Percentiles rank a stretch among this genome's conserved stretches.
These are phyloP conservation scores for Monopterus albus DNA, from an alignment of 2,113 vertebrate genomes.

Conservation along the genomic window DNA sequence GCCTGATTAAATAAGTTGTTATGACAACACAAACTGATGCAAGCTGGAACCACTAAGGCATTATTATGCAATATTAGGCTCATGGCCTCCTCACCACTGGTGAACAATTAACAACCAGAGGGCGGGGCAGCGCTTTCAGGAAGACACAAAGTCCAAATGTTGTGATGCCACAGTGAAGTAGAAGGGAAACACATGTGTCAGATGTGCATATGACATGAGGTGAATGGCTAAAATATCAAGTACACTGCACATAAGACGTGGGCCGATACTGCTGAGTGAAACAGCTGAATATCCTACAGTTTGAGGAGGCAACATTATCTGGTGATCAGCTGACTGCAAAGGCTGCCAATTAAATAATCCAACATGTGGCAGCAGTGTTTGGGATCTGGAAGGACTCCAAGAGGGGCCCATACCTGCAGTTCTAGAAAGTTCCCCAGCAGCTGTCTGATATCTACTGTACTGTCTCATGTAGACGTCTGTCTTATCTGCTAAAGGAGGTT, in stretches of 20 bases:
- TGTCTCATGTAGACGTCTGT: neutral
- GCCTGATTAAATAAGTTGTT: neutral
- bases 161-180: neutral
- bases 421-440: conserved; percentile 19
- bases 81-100: neutral
- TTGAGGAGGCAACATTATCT: neutral
- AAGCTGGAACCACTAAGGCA: neutral
- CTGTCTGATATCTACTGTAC: neutral
- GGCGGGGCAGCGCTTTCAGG: too few species aligned
- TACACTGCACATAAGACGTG: too few species aligned
- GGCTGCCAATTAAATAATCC: neutral
- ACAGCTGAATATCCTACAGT: neutral
- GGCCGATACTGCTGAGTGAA: neutral
- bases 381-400: neutral
- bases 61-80: neutral
- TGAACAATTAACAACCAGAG: neutral
- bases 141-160: accelerated
- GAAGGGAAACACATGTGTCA: neutral
- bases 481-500: neutral
- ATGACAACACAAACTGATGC: neutral
- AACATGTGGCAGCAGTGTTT: neutral
- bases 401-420: neutral
- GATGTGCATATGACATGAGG: neutral
- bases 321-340: neutral
- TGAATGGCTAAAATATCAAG: neutral